A percentile compares a stretch with the other conserved stretches of the same genome.
These are phyloP conservation scores for Parotia lawesii DNA, from an alignment of 2,113 vertebrate genomes.

Conservation along the genomic window DNA sequence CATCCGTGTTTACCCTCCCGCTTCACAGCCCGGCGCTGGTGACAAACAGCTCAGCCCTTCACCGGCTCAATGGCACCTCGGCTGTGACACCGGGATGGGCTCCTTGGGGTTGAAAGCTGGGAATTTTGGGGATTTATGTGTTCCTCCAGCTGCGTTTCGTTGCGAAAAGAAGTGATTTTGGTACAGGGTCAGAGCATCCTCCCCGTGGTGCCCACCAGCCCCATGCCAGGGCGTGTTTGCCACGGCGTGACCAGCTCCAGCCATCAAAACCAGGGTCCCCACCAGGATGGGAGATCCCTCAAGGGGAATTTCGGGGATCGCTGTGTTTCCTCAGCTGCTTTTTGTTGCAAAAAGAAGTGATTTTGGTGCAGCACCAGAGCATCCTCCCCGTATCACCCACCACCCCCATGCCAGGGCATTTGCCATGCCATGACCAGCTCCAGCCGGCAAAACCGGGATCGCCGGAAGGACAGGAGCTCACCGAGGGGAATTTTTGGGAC, in stretches of 20 bases:
- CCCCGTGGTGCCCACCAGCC: rapidly evolving
- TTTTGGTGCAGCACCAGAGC: background rate
- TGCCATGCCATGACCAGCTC: background rate
- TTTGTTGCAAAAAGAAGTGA: rapidly evolving
- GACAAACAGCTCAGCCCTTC: constrained; percentile 3
- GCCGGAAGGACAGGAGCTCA: rapidly evolving
- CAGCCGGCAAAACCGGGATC: background rate
- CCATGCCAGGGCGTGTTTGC: rapidly evolving
- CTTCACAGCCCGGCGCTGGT: background rate
- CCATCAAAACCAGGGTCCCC: rapidly evolving
- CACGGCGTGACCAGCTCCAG: rapidly evolving
- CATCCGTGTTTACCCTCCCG: constrained; percentile 35
- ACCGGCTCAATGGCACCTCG: background rate
- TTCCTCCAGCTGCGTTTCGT: rapidly evolving
- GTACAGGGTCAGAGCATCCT: background rate
- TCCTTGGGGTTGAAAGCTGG: background rate
- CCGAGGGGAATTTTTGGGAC: rapidly evolving
- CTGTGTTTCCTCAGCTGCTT: rapidly evolving
- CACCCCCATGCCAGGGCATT: background rate
- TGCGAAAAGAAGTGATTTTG: rapidly evolving
- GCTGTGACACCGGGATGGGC: background rate
- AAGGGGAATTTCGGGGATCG: rapidly evolving
- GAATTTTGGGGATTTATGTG: rapidly evolving
- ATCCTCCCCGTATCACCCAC: rapidly evolving
- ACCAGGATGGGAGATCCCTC: rapidly evolving